phyloP scores from a whole-genome alignment of 2,797 vertebrate species.

The Falco novaeseelandiae region DNA sequence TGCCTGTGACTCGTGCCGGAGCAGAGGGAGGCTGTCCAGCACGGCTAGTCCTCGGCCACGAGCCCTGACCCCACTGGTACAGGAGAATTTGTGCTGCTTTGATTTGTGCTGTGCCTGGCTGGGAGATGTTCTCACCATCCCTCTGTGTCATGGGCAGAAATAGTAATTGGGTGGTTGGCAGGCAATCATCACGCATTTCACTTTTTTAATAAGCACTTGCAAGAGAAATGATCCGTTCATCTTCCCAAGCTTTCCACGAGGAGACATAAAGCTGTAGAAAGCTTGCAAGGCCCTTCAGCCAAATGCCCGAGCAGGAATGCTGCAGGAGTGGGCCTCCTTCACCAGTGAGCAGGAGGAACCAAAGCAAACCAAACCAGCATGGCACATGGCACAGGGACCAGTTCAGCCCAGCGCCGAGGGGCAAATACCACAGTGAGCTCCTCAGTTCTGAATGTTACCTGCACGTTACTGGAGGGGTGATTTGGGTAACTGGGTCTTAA shows the following conservation, averaged over 20 bases:
- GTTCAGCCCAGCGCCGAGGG: neutral
- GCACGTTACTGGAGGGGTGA: neutral
- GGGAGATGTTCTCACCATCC: neutral
- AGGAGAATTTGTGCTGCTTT: neutral
- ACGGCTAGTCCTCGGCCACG: neutral
- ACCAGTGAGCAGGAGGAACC: accelerated
- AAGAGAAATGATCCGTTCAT: neutral
- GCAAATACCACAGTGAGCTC: neutral
- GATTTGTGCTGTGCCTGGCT: neutral
- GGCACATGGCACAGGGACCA: accelerated
- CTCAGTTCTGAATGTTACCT: neutral
- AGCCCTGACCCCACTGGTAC: neutral
- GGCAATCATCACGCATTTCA: neutral
- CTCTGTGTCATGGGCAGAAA: neutral
- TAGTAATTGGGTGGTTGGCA: neutral
- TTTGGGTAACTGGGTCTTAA: neutral
- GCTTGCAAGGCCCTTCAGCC: neutral
- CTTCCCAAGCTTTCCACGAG: neutral
- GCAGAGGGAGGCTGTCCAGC: neutral
- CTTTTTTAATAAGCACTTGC: neutral
- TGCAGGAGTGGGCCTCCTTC: accelerated
- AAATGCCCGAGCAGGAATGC: accelerated
- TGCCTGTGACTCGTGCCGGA: accelerated
- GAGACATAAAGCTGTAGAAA: neutral
- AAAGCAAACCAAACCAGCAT: neutral